Evolutionary conservation across 2,113 vertebrate genomes (phyloP).

Genomic region (Zosterops pallidus): DNA sequence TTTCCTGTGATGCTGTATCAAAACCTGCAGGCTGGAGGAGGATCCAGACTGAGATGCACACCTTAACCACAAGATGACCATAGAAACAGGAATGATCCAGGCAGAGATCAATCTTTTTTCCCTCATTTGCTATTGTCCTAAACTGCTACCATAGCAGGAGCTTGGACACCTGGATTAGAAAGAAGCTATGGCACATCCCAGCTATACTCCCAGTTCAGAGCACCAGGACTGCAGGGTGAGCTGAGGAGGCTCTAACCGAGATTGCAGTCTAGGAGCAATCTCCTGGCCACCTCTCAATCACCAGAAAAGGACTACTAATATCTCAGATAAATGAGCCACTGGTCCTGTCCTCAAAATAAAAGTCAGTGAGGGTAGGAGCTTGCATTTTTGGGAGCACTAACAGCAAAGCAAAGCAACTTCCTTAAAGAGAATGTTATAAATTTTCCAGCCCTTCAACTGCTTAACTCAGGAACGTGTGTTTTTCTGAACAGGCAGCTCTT

Average conservation of each 20-base stretch:
- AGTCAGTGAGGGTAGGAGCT: not conserved
- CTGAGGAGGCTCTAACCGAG: not conserved
- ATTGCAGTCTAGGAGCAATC: not conserved
- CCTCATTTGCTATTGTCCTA: fast-evolving
- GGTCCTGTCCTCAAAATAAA: not conserved
- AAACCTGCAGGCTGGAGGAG: not conserved
- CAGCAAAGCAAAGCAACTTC: not conserved
- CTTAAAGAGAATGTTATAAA: not conserved
- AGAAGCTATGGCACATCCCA: not conserved
- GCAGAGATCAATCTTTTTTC: not conserved
- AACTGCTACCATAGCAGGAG: not conserved
- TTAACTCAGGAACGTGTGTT: not conserved
- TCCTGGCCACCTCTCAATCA: not conserved
- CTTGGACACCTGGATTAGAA: not conserved
- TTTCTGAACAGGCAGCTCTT: not conserved
- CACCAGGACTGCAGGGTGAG: not conserved
- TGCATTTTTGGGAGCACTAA: not conserved
- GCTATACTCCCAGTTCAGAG: not conserved
- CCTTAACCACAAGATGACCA: not conserved
- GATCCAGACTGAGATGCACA: not conserved
- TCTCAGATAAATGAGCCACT: not conserved
- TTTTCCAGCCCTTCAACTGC: not conserved
- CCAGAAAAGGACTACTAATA: not conserved
- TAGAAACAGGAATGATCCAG: not conserved
- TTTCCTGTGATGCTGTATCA: not conserved